Percentiles rank a stretch among this genome's conserved stretches.
Conservation (phyloP, 2,797 vertebrate genomes). For the Oryzias sinensis region DNA sequence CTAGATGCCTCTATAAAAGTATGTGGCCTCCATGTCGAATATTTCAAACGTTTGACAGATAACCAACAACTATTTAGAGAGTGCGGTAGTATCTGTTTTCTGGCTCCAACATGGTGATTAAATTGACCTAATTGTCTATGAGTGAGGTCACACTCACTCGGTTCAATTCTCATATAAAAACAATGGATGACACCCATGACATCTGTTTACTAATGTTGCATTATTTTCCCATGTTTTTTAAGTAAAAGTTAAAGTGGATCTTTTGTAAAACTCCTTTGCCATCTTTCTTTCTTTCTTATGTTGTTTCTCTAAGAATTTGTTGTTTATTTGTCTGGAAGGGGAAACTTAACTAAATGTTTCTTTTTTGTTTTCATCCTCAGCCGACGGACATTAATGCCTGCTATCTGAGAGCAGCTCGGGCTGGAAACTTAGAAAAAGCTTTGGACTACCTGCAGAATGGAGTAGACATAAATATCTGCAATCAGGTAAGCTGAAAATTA, state of each 20-base stretch:
- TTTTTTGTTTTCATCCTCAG: conserved; percentile 12
- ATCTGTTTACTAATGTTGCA: conserved; percentile 6
- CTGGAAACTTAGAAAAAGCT: conserved; percentile 95
- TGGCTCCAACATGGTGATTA: too few species aligned
- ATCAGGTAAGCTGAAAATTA: conserved; percentile 82
- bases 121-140: too few species aligned
- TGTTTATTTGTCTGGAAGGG: not conserved
- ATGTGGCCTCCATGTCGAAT: too few species aligned
- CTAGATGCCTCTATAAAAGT: too few species aligned
- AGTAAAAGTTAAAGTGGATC: not conserved
- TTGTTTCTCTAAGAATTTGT: not conserved
- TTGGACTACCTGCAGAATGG: conserved; percentile 97
- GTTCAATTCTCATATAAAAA: too few species aligned
- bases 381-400: conserved; percentile 96
- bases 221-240: not conserved
- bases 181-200: too few species aligned
- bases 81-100: too few species aligned
- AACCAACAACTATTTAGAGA: too few species aligned
- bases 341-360: not conserved
- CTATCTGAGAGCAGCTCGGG: conserved; percentile 92
- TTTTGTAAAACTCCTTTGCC: not conserved
- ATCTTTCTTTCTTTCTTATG: not conserved
- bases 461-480: conserved; percentile 98
- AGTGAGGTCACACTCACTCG: too few species aligned
- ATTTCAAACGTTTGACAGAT: too few species aligned